Percentiles rank a stretch among this genome's conserved stretches.
These are phyloP conservation scores for Alouatta palliata DNA, from an alignment of 2,113 vertebrate species.

Conservation along the genomic window DNA sequence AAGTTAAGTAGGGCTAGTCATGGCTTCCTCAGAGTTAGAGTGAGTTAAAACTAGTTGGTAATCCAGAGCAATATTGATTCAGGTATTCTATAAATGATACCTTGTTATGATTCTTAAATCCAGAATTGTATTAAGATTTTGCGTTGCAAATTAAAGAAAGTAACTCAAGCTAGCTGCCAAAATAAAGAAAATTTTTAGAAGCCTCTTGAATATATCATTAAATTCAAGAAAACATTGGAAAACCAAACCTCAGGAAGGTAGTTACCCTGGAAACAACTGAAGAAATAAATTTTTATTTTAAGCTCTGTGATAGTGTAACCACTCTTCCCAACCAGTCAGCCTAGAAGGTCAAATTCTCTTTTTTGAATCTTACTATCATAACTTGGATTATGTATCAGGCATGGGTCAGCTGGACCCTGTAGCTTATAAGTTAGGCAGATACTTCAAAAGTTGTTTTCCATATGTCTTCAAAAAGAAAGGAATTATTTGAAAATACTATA, in stretches of 20 bases:
- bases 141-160: not conserved
- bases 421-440: not conserved
- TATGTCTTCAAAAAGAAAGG: conserved; percentile 10
- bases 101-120: not conserved
- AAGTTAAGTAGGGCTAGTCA: not conserved
- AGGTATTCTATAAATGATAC: not conserved
- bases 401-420: not conserved
- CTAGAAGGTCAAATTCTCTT: not conserved
- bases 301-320: not conserved
- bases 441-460: not conserved
- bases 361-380: not conserved
- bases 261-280: not conserved
- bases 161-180: not conserved
- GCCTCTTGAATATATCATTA: not conserved
- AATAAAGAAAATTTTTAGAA: not conserved
- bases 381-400: not conserved
- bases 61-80: not conserved
- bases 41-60: not conserved
- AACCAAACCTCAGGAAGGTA: not conserved
- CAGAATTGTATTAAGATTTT: not conserved
- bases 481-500: conserved; percentile 12
- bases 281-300: not conserved
- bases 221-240: not conserved
- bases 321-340: not conserved
- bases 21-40: not conserved